Base-by-base conservation (phyloP, 2,888 invertebrate species). In the Oxyteleia sp. region DNA sequence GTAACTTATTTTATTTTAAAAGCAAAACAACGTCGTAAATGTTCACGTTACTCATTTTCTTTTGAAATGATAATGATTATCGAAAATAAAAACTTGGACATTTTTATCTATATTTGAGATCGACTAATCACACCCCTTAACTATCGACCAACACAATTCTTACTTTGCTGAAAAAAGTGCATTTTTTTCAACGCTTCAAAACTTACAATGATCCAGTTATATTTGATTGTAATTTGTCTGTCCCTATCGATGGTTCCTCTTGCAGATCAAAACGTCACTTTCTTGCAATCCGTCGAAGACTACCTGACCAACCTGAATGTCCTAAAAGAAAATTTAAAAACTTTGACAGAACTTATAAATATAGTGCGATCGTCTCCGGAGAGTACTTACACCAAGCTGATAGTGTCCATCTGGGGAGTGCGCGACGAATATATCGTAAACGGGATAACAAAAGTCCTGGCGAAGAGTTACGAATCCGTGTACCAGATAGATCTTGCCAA, bases 401-500 rank as follows among this genome's bases (percentile, higher is more conserved):
- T 43, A 10, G 13, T 61, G 3, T 15, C 26, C 2, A 5, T 5
- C 5, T 61, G 26, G 26, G 16, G 43, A 26, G 3, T 26, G 26
- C 2, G 0, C 4, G 15, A 43, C 0, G n/a, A 3, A 1, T 61
- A 43, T 11, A 29, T 43, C 0, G 10, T 7, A 4, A 43, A 43
- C 13, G 11, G 8, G 4, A 26, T 61, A 23, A 13, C 26, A 10
- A 23, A 43, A 61, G 5, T 26, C 2, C 2, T 61, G 1, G 26
- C 4, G 0, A 26, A 16, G 8, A 8, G n/a, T 4, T 61, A 61
- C 11, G 26, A 61, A 26, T 15, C 59, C 0, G 26, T 61, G 2
- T 61, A 61, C n/a, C 43, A 35, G 7, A 5, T 43, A 26, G 63
- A 47, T 11, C 32, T 63, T 8, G 32, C 8, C 10, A 26, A 26